Percentiles rank a stretch among this genome's conserved stretches.
Evolutionary conservation across 2,888 invertebrate species (phyloP).

Genomic region (Drosophila mayaguana): DNA sequence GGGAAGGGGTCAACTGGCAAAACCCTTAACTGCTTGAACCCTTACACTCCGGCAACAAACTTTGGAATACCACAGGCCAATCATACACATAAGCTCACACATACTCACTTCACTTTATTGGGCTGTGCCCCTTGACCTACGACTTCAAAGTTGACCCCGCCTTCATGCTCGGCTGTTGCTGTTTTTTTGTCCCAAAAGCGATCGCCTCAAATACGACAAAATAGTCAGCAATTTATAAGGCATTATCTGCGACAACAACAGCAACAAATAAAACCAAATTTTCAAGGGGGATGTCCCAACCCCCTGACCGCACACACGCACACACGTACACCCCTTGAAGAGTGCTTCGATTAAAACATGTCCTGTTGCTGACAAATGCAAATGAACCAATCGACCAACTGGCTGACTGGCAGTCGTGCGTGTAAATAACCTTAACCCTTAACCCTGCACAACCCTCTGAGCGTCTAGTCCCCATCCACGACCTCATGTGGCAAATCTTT

Average conservation of each 20-base stretch:
- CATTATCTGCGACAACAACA: slow-evolving; percentile 56
- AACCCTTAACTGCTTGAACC: slow-evolving; percentile 18
- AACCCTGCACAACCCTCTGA: slow-evolving; percentile 24
- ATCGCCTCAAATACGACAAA: slow-evolving; percentile 69
- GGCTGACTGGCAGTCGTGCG: slow-evolving; percentile 45
- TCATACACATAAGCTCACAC: slow-evolving; percentile 26
- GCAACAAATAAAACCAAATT: slow-evolving; percentile 18
- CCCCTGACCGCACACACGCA: slow-evolving; percentile 27
- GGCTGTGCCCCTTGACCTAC: slow-evolving; percentile 48
- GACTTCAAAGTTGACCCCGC: slow-evolving; percentile 17
- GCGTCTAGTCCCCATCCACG: slow-evolving; percentile 9
- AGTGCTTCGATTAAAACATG: slow-evolving; percentile 62
- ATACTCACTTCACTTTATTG: neutral
- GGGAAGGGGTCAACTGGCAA: slow-evolving; percentile 5
- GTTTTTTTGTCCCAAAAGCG: slow-evolving; percentile 67
- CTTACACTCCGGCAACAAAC: neutral
- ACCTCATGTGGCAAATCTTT: slow-evolving; percentile 69
- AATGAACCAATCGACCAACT: slow-evolving; percentile 60
- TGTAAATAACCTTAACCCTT: slow-evolving; percentile 54
- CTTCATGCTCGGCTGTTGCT: slow-evolving; percentile 35
- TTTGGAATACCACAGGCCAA: slow-evolving; percentile 24
- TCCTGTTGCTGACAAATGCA: slow-evolving; percentile 62
- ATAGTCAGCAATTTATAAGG: slow-evolving; percentile 68
- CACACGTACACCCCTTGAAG: slow-evolving; percentile 6
- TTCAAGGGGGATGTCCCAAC: slow-evolving; percentile 27